These are phyloP conservation scores for Menidia beryllina DNA, from an alignment of 2,113 vertebrate genomes.

Conservation along the genomic window DNA sequence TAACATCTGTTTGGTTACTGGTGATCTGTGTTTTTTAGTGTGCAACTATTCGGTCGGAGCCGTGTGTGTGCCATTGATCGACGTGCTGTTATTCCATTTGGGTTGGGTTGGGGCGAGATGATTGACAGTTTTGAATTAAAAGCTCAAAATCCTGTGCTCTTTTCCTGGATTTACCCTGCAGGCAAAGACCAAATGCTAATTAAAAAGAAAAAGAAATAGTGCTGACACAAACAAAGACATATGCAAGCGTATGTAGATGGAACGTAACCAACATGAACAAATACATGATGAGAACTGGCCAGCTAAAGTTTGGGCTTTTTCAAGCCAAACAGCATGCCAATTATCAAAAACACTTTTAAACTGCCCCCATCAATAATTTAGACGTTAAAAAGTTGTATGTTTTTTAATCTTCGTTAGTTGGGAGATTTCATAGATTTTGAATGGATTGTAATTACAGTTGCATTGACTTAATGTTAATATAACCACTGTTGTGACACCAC, in stretches of 20 bases:
- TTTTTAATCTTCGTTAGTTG: too few species aligned
- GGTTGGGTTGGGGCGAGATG: conserved; percentile 51
- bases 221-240: neutral
- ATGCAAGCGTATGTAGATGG: neutral
- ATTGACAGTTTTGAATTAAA: conserved; percentile 69
- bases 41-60: conserved; percentile 8
- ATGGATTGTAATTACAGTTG: too few species aligned
- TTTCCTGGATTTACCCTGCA: conserved; percentile 40
- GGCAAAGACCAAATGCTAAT: conserved; percentile 14
- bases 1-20: conserved; percentile 1
- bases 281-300: neutral
- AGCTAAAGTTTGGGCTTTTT: conserved; percentile 21
- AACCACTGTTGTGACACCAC: too few species aligned
- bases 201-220: conserved; percentile 5
- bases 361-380: conserved; percentile 7
- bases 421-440: too few species aligned
- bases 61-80: conserved; percentile 51
- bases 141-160: conserved; percentile 40
- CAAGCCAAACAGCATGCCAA: conserved; percentile 28
- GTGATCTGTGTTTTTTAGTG: neutral
- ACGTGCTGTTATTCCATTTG: conserved; percentile 46
- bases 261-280: neutral
- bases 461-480: too few species aligned
- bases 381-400: conserved; percentile 16
- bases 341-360: conserved; percentile 15